Base-by-base conservation (phyloP, 2,113 vertebrate genomes). In the Tetrax tetrax region DNA sequence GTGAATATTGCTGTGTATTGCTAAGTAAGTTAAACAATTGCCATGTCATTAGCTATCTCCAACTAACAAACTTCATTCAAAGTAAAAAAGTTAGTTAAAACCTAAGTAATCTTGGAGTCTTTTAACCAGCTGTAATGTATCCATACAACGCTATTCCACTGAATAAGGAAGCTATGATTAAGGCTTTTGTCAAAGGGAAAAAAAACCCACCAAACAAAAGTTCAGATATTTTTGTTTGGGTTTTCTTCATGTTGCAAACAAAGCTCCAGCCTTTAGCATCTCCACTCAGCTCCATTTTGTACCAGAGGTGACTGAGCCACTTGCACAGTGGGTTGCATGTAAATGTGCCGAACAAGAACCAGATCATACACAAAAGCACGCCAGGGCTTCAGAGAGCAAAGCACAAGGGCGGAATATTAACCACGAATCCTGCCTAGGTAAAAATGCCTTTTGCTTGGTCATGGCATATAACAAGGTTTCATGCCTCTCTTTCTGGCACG, bases 371-470 rank as follows among this genome's bases (percentile, higher is more conserved):
- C 84, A 97, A 97, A 95, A 95, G 95, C 86, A 69, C 1, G 0
- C 69, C 18, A 4, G 45, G 89, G 53, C 83, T 89, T 89, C 77
- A 54, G 5, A 65, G 85, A 76, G 57, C 2, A 1, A 51, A 94
- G 91, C 75, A 89, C 89, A 77, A 60, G 94, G 91, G 84, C 84
- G 85, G 93, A 96, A 95, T 95, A 91, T 74, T 97, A 96, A 97
- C 87, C 87, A 71, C 47, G 1, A 57, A 31, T 28, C 79, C 71
- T 94, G 89, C 92, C 89, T 90, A 89, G 96, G 91, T 87, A 61
- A 71, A 85, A 86, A 93, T 69, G 83, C 61, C 92, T 91, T 93
- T 76, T 84, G 77, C 90, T 90, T 93, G 76, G 83, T 84, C 92
- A 85, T 91, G 93, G 91, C 90, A 82, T 28, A 59, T 72, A 95